phyloP scores from a whole-genome alignment of 2,797 vertebrate genomes.

The Eptatretus atami region DNA sequence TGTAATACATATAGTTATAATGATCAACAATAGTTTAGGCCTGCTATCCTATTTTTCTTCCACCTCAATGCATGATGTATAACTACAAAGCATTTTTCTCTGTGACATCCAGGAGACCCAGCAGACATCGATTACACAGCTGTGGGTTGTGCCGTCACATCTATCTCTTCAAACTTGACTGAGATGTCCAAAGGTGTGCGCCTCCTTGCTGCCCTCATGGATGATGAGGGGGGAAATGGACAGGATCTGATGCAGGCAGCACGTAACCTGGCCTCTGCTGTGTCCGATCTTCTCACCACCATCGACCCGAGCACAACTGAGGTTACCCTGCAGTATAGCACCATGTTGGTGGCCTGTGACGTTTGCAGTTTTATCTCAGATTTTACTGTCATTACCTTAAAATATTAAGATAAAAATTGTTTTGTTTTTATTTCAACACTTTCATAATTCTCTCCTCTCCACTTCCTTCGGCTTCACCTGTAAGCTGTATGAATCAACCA shows the following conservation, averaged over 20 bases:
- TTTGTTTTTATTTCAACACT: too few species aligned
- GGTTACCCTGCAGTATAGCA: constrained; percentile 17
- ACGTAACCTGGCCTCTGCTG: constrained; percentile 53
- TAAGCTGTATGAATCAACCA: too few species aligned
- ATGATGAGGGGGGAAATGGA: constrained; percentile 70
- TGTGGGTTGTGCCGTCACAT: constrained; percentile 87
- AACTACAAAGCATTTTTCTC: neutral
- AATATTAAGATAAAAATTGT: too few species aligned
- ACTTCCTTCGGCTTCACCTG: too few species aligned
- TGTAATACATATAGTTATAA: too few species aligned
- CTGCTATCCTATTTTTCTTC: too few species aligned
- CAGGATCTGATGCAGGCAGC: constrained; percentile 76
- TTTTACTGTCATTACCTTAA: too few species aligned
- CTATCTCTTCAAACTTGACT: constrained; percentile 90
- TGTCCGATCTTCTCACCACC: constrained; percentile 67
- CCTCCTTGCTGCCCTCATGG: constrained; percentile 70
- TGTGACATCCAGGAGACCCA: constrained; percentile 37
- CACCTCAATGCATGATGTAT: too few species aligned
- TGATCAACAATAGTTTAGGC: too few species aligned
- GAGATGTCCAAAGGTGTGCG: constrained; percentile 97
- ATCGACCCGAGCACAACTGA: constrained; percentile 77
- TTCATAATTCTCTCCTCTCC: too few species aligned
- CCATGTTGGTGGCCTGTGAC: too few species aligned
- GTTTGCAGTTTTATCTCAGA: too few species aligned
- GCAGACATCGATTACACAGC: constrained; percentile 83